phyloP scores from a whole-genome alignment of 2,113 vertebrate genomes.

The Indri indri region DNA sequence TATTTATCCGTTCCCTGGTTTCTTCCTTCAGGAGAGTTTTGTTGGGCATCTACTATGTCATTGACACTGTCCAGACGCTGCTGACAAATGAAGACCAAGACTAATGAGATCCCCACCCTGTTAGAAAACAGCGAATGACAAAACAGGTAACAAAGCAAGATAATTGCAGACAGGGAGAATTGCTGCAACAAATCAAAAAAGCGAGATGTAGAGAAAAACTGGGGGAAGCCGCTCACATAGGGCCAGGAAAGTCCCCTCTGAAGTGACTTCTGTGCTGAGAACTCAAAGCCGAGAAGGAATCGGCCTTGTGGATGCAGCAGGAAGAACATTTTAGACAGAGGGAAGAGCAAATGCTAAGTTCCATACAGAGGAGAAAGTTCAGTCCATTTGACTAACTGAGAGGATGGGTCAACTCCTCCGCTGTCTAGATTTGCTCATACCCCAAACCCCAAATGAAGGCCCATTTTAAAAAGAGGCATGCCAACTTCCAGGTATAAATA shows the following conservation, averaged over 20 bases:
- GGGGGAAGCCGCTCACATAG: too few relatives aligned
- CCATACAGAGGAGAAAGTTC: fast-evolving
- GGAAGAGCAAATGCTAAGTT: neutral
- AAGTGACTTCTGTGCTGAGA: neutral
- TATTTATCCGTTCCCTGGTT: neutral
- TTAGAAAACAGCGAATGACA: neutral
- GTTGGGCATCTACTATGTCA: fast-evolving
- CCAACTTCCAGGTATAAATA: neutral
- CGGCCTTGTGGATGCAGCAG: neutral
- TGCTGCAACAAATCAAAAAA: neutral
- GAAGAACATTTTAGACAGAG: neutral
- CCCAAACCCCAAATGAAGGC: neutral
- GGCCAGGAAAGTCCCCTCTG: neutral
- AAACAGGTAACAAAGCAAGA: neutral
- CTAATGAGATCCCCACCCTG: neutral
- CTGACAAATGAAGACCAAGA: too few relatives aligned
- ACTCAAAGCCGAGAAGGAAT: neutral
- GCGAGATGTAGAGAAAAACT: neutral
- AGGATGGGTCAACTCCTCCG: neutral
- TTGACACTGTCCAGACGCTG: neutral
- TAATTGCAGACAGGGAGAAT: neutral
- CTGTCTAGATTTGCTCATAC: too few relatives aligned
- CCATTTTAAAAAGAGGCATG: neutral
- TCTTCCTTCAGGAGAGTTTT: neutral
- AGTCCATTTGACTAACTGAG: neutral